Conservation (phyloP, 2,888 invertebrate genomes). For the Thyatira batis region DNA sequence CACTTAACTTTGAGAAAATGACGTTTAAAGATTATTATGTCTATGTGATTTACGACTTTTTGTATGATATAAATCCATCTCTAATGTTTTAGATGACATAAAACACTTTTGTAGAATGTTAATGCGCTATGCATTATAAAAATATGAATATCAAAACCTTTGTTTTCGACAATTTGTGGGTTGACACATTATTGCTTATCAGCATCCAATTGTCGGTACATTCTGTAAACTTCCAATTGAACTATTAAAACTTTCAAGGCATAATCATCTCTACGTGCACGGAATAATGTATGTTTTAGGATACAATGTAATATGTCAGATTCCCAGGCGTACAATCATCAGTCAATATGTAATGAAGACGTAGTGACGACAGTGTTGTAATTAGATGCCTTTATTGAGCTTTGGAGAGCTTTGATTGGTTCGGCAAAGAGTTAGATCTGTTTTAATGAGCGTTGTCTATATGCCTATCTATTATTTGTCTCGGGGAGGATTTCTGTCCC, state of each 20-base stretch:
- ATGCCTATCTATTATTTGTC: neutral
- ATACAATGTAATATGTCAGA: neutral
- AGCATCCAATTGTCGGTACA: neutral
- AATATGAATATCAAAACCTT: no score
- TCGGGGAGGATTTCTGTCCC: neutral
- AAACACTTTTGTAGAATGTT: no score
- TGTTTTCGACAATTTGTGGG: no score
- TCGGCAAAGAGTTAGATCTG: constrained; percentile 31
- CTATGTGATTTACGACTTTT: no score
- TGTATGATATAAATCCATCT: no score
- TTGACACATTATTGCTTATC: no score
- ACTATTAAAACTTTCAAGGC: neutral
- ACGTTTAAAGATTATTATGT: no score
- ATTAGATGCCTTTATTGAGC: constrained; percentile 62
- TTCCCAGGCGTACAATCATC: constrained; percentile 48
- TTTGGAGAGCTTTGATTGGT: constrained; percentile 46
- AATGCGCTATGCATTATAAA: no score
- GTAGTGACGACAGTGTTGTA: constrained; percentile 59
- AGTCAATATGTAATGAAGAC: constrained; percentile 60
- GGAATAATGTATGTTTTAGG: neutral
- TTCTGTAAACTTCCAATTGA: neutral
- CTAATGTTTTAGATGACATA: no score
- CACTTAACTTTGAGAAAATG: no score
- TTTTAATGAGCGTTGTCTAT: neutral
- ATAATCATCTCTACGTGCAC: neutral